These are phyloP conservation scores for Equus quagga DNA, from an alignment of 2,113 vertebrate species.

Conservation along the genomic window DNA sequence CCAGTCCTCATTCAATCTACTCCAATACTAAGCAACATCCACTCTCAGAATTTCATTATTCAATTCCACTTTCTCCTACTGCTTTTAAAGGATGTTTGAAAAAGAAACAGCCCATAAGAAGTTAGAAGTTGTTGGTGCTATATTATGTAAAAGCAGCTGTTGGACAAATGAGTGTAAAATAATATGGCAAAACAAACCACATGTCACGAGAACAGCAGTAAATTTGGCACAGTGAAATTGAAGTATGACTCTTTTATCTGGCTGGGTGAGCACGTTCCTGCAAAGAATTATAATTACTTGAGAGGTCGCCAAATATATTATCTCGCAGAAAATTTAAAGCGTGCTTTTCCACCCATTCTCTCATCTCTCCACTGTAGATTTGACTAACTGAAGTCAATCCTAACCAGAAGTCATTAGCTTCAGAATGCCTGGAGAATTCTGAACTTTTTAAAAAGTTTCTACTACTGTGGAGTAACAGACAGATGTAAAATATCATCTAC, in stretches of 20 bases:
- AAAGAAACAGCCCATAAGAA: conserved; percentile 53
- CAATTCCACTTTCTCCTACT: not conserved
- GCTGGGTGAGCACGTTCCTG: conserved; percentile 67
- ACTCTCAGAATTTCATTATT: not conserved
- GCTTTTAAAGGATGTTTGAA: not conserved
- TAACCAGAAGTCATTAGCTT: not conserved
- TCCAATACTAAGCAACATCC: not conserved
- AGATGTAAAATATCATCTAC: not conserved
- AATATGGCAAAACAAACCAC: conserved; percentile 56
- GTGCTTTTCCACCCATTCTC: not conserved
- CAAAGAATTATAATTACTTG: conserved; percentile 81
- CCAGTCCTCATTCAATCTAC: not conserved
- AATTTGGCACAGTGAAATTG: conserved; percentile 78
- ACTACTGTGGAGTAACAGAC: not conserved
- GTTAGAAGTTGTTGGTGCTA: not conserved
- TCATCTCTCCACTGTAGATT: not conserved
- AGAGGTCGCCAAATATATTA: conserved; percentile 74
- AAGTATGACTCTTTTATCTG: conserved; percentile 81
- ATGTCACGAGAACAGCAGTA: conserved; percentile 67
- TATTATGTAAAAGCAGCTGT: conserved; percentile 67
- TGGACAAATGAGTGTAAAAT: conserved; percentile 80
- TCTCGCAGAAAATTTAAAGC: conserved; percentile 57
- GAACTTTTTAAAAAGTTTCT: conserved; percentile 14
- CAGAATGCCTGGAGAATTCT: not conserved
- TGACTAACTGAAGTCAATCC: conserved; percentile 23